Percentiles rank a stretch among this genome's conserved stretches.
These are phyloP conservation scores for Acrocyrtus sp. DNA, from an alignment of 2,888 invertebrate species.

Conservation along the genomic window DNA sequence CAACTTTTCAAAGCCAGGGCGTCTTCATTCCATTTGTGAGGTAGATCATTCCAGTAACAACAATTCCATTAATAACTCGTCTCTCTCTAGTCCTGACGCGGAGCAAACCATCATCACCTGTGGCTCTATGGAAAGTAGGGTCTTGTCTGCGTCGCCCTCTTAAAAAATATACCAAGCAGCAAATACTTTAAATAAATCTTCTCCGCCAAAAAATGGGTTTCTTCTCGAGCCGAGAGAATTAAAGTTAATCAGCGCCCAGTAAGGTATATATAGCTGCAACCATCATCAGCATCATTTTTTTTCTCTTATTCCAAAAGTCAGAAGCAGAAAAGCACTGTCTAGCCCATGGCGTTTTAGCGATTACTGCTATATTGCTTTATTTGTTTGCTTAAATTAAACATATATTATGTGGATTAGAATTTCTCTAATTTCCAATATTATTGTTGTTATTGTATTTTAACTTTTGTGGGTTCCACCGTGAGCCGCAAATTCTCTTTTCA, in stretches of 20 bases:
- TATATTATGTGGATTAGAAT: too few relatives aligned
- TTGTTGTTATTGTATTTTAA: too few relatives aligned
- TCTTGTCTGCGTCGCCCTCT: slow-evolving; percentile 56
- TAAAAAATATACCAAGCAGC: slow-evolving; percentile 21
- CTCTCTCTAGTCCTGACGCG: slow-evolving; percentile 62
- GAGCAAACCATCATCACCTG: slow-evolving; percentile 58
- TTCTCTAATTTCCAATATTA: too few relatives aligned
- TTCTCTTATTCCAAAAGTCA: neutral
- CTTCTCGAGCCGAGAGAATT: neutral
- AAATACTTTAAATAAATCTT: too few relatives aligned
- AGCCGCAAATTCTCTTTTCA: too few relatives aligned
- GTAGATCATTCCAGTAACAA: slow-evolving; percentile 63
- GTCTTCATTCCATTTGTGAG: slow-evolving; percentile 63
- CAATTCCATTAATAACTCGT: slow-evolving; percentile 62
- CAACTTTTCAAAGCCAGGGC: slow-evolving; percentile 62
- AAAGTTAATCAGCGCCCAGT: too few relatives aligned
- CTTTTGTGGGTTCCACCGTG: too few relatives aligned
- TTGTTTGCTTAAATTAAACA: neutral
- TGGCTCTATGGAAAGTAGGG: slow-evolving; percentile 53
- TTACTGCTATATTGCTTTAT: slow-evolving; percentile 31
- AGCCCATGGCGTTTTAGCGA: slow-evolving; percentile 27
- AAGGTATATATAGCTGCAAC: too few relatives aligned
- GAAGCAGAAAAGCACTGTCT: neutral
- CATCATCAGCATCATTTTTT: too few relatives aligned
- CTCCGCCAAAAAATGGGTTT: neutral